Evolutionary conservation across 2,113 vertebrate species (phyloP).

Genomic region (Pholis gunnellus): DNA sequence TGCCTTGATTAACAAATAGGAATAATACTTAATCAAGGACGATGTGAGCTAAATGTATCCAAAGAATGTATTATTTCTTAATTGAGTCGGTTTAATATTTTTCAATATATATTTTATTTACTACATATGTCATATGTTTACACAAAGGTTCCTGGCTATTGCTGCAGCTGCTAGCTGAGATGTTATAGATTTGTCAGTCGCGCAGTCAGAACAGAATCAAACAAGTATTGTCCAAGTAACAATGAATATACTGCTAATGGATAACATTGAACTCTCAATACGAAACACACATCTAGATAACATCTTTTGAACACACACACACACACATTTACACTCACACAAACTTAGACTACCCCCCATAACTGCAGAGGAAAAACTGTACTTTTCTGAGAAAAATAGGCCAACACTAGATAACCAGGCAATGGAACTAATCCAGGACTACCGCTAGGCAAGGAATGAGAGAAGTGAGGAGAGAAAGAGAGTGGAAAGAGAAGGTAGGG

Average conservation of each 20-base stretch:
- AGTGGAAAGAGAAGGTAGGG: slow-evolving; percentile 61
- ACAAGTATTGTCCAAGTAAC: background rate
- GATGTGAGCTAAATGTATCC: background rate
- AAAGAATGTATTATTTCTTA: background rate
- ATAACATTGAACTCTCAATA: slow-evolving; percentile 25
- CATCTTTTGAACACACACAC: background rate
- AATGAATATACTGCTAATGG: slow-evolving; percentile 13
- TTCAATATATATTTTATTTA: background rate
- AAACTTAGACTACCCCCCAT: slow-evolving; percentile 42
- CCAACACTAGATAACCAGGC: slow-evolving; percentile 81
- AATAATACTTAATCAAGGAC: background rate
- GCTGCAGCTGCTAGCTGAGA: background rate
- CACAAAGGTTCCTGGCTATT: background rate
- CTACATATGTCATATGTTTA: background rate
- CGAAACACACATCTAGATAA: slow-evolving; percentile 15
- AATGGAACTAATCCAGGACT: slow-evolving; percentile 82
- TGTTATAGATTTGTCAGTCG: background rate
- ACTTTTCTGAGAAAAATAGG: slow-evolving; percentile 77
- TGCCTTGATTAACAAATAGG: background rate
- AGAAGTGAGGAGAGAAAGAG: slow-evolving; percentile 52
- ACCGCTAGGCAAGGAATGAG: slow-evolving; percentile 59
- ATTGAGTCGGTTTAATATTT: background rate
- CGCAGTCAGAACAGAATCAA: background rate
- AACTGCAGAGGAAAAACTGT: slow-evolving; percentile 59
- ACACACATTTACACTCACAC: slow-evolving; percentile 17